phyloP scores from a whole-genome alignment of 1,140 invertebrate species.

The Caenorhabditis tropicalis region DNA sequence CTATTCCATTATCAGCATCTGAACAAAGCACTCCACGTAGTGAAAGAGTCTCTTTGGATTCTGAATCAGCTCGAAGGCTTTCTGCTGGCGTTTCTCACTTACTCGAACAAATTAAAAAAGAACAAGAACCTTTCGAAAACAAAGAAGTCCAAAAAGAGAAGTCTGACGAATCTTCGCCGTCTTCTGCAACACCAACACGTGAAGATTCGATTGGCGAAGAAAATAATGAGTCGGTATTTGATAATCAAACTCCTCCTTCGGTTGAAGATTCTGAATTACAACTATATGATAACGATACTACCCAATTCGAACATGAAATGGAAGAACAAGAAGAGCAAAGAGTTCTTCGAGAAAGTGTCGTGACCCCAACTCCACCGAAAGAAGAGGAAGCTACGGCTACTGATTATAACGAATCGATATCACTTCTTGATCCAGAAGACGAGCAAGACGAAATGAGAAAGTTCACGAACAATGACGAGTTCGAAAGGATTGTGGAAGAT shows the following conservation, averaged over 20 bases:
- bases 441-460: neutral
- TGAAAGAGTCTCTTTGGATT: neutral
- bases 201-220: neutral
- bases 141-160: neutral
- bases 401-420: neutral
- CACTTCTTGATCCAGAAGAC: neutral
- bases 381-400: neutral
- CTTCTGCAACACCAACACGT: neutral
- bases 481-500: neutral
- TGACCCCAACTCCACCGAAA: neutral
- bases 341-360: neutral
- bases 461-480: neutral
- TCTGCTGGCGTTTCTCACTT: neutral
- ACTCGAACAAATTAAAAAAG: neutral
- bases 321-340: neutral
- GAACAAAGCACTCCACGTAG: neutral
- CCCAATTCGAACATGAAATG: constrained; percentile 22
- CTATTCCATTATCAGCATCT: neutral
- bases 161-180: no score
- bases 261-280: neutral
- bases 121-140: neutral
- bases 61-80: neutral
- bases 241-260: neutral
- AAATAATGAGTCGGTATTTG: neutral
- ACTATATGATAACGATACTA: neutral